Evolutionary conservation across 2,888 invertebrate species (phyloP).

Genomic region (Carpatolechia fugitivella): DNA sequence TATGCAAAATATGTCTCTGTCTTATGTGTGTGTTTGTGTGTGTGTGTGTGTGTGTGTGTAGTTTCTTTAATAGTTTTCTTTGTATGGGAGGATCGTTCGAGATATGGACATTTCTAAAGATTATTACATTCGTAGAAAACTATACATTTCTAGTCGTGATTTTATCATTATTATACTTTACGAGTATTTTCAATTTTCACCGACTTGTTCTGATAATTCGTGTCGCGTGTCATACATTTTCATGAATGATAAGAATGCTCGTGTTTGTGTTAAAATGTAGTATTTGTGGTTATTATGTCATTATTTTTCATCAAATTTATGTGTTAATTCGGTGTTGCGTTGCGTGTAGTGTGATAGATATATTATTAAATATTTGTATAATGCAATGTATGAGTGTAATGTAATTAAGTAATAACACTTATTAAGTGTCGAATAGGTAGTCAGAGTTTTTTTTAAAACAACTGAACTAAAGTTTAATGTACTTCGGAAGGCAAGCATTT

Average conservation of each 20-base stretch:
- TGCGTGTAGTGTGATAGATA: not conserved
- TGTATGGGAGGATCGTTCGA: not conserved
- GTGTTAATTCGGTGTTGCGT: not conserved
- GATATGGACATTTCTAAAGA: not conserved
- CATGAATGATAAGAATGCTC: not conserved
- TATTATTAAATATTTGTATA: too few relatives aligned
- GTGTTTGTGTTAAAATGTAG: not conserved
- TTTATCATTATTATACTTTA: not conserved
- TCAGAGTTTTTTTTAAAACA: not conserved
- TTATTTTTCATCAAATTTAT: not conserved
- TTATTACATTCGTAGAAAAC: not conserved
- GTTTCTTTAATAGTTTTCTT: constrained; percentile 3
- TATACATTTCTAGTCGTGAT: not conserved
- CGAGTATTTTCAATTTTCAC: not conserved
- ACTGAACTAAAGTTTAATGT: too few relatives aligned
- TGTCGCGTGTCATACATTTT: not conserved
- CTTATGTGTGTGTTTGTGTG: not conserved
- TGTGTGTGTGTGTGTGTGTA: not conserved
- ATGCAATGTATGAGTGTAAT: not conserved
- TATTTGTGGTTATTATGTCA: not conserved
- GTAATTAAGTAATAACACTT: not conserved
- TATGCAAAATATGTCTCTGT: constrained; percentile 12
- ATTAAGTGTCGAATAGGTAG: too few relatives aligned
- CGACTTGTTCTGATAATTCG: not conserved
- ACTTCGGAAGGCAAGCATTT: too few relatives aligned